phyloP scores from a whole-genome alignment of 30 jellyfish, hydroid and myxozoan genomes.

The Pelagia noctiluca region DNA sequence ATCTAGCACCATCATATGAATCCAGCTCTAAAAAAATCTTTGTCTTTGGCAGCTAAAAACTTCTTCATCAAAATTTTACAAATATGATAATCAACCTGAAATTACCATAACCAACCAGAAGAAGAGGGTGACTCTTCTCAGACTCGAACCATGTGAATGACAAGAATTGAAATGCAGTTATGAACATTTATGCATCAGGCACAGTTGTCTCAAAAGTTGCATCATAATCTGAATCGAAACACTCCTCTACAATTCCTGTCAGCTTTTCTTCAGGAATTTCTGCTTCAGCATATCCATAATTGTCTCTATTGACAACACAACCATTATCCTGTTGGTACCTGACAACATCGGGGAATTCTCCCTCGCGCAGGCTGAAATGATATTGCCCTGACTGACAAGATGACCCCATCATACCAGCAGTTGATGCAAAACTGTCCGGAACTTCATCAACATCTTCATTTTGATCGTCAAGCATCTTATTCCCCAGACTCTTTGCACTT shows the following conservation, averaged over 20 bases:
- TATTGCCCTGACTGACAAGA: conserved; percentile 39
- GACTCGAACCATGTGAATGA: neutral
- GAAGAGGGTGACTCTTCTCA: neutral
- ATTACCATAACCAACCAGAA: too few relatives aligned
- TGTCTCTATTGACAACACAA: too few relatives aligned
- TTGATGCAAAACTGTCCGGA: neutral
- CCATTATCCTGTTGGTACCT: too few relatives aligned
- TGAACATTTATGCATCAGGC: too few relatives aligned
- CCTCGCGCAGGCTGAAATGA: conserved; percentile 57
- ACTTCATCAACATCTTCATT: neutral
- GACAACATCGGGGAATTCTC: neutral
- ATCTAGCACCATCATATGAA: too few relatives aligned
- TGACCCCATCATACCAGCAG: neutral
- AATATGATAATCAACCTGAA: too few relatives aligned
- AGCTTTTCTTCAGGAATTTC: neutral
- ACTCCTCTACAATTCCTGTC: conserved; percentile 13
- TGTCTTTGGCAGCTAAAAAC: too few relatives aligned
- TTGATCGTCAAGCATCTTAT: neutral
- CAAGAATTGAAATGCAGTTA: too few relatives aligned
- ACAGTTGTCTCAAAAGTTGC: conserved; percentile 63
- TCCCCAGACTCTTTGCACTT: conserved; percentile 6
- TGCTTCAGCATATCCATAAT: conserved; percentile 9
- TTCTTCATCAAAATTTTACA: too few relatives aligned
- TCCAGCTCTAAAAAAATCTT: too few relatives aligned
- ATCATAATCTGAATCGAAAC: conserved; percentile 53